Conservation (phyloP, 2,888 invertebrate species). For the Oligia fasciuncula region DNA sequence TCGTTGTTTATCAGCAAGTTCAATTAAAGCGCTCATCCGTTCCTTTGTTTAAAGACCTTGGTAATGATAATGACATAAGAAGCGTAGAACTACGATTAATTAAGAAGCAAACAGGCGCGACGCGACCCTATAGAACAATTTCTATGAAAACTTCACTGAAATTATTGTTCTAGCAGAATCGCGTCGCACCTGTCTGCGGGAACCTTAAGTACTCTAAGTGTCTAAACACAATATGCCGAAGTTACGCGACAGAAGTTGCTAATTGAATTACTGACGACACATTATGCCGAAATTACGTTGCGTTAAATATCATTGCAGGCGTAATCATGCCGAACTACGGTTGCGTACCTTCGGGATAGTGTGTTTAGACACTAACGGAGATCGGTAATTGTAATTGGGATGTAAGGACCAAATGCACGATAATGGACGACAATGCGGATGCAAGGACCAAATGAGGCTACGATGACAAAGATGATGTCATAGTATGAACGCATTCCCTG, state of each 20-base stretch:
- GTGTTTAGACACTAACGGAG: neutral
- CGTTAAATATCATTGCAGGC: no score
- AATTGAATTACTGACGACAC: no score
- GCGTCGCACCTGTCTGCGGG: neutral
- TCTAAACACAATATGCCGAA: no score
- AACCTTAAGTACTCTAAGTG: conserved; percentile 4
- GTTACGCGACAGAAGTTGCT: no score
- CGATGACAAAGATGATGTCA: conserved; percentile 27
- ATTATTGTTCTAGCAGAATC: neutral
- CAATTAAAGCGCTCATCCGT: conserved; percentile 32
- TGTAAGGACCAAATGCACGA: neutral
- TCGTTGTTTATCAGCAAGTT: conserved; percentile 10
- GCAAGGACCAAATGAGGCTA: conserved; percentile 6
- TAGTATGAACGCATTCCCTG: conserved; percentile 14
- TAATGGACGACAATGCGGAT: neutral
- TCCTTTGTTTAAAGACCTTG: conserved; percentile 45
- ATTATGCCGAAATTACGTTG: no score
- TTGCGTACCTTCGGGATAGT: no score
- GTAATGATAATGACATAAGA: conserved; percentile 47
- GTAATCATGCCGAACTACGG: no score
- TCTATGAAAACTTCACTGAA: neutral
- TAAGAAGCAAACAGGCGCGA: neutral
- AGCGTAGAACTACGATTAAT: conserved; percentile 20
- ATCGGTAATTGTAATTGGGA: conserved; percentile 11
- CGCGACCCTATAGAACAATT: neutral